Percentiles rank a stretch among this genome's conserved stretches.
phyloP scores from a whole-genome alignment of 2,113 vertebrate species.

The Hiodon tergisus region DNA sequence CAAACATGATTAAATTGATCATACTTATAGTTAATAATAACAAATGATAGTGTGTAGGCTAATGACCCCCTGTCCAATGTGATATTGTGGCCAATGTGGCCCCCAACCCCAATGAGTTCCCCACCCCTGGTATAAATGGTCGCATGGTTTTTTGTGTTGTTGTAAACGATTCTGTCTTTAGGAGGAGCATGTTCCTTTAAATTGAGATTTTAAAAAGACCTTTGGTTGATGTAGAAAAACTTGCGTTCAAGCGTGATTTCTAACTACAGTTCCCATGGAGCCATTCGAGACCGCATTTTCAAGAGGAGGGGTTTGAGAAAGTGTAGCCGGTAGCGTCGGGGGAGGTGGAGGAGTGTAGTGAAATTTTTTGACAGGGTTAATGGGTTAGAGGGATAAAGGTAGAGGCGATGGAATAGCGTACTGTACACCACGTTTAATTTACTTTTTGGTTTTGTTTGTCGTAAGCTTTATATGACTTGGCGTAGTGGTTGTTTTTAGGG shows the following conservation, averaged over 20 bases:
- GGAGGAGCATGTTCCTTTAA: too few species aligned
- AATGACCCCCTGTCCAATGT: too few species aligned
- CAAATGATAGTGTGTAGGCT: too few species aligned
- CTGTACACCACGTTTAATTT: conserved; percentile 36
- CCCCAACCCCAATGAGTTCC: too few species aligned
- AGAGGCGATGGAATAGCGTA: conserved; percentile 28
- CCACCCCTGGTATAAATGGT: too few species aligned
- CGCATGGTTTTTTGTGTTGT: too few species aligned
- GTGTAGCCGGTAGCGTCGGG: conserved; percentile 46
- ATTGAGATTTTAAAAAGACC: not conserved
- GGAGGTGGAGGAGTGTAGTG: conserved; percentile 33
- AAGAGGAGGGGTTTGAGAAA: conserved; percentile 57
- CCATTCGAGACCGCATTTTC: conserved; percentile 47
- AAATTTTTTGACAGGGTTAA: conserved; percentile 53
- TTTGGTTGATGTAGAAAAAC: not conserved
- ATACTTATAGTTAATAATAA: too few species aligned
- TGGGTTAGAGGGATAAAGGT: conserved; percentile 8
- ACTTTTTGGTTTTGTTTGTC: conserved; percentile 27
- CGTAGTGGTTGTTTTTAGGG: conserved; percentile 4
- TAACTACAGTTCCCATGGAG: conserved; percentile 58
- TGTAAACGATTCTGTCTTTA: too few species aligned
- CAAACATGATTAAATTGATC: too few species aligned
- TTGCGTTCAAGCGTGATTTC: too few species aligned
- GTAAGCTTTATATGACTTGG: conserved; percentile 21
- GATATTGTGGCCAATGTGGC: too few species aligned